Base-by-base conservation (phyloP, 2,797 vertebrate species). In the Catamblyrhynchus diadema region DNA sequence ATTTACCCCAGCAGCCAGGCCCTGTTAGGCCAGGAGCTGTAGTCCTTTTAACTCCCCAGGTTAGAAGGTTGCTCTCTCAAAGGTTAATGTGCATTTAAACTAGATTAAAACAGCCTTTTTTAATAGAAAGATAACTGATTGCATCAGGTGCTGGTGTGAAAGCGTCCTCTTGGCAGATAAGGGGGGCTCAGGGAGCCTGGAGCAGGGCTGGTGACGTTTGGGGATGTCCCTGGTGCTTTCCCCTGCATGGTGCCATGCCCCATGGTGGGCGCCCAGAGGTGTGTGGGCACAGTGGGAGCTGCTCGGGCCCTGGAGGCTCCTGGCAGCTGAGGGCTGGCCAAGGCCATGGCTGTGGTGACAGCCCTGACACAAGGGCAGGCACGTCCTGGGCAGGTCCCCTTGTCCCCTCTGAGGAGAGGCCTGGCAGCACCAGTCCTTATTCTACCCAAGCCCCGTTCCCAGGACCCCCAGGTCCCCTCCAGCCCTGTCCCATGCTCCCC, bases 201-300 rank as follows among this genome's bases (percentile, higher is more conserved):
- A 13, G 6, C 25, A 65, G 59, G 33, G 53, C 37, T 77, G 42
- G 28, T 90, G 72, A 22, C 0, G 0, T 53, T 45, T 39, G 10
- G n/a, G 30, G 42, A 28, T 59, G 62, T 62, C 41, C n/a, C 42
- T 24, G 35, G 35, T 50, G 60, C 21, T 13, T 8, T 16, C n/a
- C 32, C 24, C 0, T 0, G 54, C 30, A 9, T 0, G 2, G 32
- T 44, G 45, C 53, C 8, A 2, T 35, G 33, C 17, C 33, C 64
- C 3, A 0, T 0, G 4, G 53, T 33, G 33, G 10, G 10, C 50
- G 20, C 45, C 23, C 25, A 11, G 44, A 51, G 70, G 9, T 66
- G 30, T 0, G 9, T 20, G 66, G 44, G 35, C 5, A 9, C 78
- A 19, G 35, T 13, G 41, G 54, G 50, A 80, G 12, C 75, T 72